Percentiles rank a stretch among this genome's conserved stretches.
Conservation (phyloP, 2,113 vertebrate species). For the Alouatta palliata region DNA sequence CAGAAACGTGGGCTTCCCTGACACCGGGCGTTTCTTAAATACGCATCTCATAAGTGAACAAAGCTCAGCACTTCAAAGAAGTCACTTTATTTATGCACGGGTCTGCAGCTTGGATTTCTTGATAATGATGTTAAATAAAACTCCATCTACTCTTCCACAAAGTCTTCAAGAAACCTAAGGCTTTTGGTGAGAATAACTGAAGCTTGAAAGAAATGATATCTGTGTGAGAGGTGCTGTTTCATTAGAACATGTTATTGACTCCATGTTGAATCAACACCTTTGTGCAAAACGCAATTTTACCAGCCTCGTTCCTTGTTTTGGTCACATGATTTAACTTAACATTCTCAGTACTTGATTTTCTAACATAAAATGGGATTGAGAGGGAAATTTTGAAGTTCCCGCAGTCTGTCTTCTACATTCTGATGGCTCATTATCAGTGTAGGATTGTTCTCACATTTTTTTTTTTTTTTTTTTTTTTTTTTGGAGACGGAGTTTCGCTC, state of each 20-base stretch:
- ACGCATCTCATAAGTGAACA: not conserved
- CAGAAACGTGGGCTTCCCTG: not conserved
- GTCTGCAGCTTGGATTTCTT: not conserved
- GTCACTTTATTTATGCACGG: not conserved
- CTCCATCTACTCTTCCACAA: too few species aligned
- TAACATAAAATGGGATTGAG: not conserved
- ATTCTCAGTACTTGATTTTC: not conserved
- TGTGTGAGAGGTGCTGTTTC: not conserved
- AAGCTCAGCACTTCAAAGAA: not conserved
- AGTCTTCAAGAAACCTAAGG: not conserved
- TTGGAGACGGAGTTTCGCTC: too few species aligned
- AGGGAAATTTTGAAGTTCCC: not conserved
- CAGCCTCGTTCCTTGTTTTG: not conserved
- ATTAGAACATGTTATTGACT: not conserved
- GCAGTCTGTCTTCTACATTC: rapidly evolving
- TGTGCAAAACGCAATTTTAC: not conserved
- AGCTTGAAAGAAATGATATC: not conserved
- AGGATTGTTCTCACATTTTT: too few species aligned
- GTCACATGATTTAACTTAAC: not conserved
- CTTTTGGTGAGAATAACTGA: not conserved
- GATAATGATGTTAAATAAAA: not conserved
- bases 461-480: too few species aligned
- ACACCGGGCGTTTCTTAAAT: rapidly evolving
- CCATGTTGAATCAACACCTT: not conserved
- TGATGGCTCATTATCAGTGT: rapidly evolving